Conservation (phyloP, 2,888 invertebrate genomes). For the Phania funesta region DNA sequence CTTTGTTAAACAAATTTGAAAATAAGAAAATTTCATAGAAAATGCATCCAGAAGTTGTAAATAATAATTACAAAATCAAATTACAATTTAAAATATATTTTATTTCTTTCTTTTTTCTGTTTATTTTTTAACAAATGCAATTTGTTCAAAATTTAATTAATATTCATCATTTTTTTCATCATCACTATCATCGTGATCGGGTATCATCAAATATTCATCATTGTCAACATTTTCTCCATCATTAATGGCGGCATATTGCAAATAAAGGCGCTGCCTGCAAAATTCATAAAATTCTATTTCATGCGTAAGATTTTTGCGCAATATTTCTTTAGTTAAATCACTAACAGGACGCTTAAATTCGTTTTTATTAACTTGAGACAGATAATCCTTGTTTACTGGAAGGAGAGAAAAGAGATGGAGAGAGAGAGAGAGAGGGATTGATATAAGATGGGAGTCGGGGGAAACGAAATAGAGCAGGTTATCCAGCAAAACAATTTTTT, state of each 20-base stretch:
- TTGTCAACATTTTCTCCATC: constrained; percentile 70
- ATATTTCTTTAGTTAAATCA: constrained; percentile 90
- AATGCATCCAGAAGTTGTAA: no score
- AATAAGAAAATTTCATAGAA: no score
- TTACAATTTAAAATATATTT: no score
- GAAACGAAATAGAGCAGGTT: neutral
- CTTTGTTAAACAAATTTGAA: no score
- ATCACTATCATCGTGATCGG: constrained; percentile 70
- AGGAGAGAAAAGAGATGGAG: neutral
- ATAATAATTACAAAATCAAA: no score
- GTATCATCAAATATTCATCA: constrained; percentile 76
- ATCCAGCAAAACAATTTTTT: neutral
- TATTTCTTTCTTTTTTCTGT: no score
- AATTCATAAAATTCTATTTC: constrained; percentile 96
- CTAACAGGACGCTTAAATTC: constrained; percentile 82
- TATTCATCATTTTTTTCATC: constrained; percentile 57
- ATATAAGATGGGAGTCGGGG: neutral
- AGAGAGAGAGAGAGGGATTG: neutral
- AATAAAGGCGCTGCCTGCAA: constrained; percentile 90
- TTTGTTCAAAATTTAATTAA: no score
- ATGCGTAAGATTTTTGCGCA: constrained; percentile 90
- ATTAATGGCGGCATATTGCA: constrained; percentile 87
- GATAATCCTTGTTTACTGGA: constrained; percentile 76
- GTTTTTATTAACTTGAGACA: constrained; percentile 85
- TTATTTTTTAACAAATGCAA: no score